Evolutionary conservation across 2,113 vertebrate genomes (phyloP), one percentile per base, ranked within the genome.

Genomic region (Elephas maximus): DNA sequence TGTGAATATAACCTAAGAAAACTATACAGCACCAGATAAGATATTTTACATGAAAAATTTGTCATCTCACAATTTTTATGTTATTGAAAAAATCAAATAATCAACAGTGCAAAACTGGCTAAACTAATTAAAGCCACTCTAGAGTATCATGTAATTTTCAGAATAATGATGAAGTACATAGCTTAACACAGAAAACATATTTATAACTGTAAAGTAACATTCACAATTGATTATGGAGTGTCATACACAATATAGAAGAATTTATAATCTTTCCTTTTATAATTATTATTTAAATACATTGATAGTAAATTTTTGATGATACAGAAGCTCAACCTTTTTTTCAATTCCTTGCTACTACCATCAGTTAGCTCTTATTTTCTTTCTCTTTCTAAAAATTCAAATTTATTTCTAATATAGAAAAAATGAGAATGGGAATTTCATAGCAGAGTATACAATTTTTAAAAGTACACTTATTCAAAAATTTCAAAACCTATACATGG

Each of bases 341-440:
- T 9, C 5, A 71, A n/a, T 53, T 63, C 26, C 37, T 88, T 90
- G 76, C 2, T 2, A 51, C 65, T 80, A 26, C 1, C 71, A 8
- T 90, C 15, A 67, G 14, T 45, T n/a, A 57, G 30, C 9, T 44
- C 48, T 62, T 82, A 48, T 78, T 62, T 92, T 63, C 33, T 85
- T 37, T 85, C 51, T 78, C n/a, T 80, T 33, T 45, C 12, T 88
- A 79, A 78, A 24, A 0, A 41, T 53, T 79, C 15, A 92, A 30
- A 81, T 45, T n/a, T 76, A 92, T 30, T 91, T 88, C 79, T 85
- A 48, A 84, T 83, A 71, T 30, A 44, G 12, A 84, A 81, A 88
- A 48, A 10, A 48, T 48, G 10, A 8, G 10, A 95, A 20, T 63
- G 1, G 6, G 77, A 93, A n/a, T 53, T 63, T 62, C 12, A 85